Evolutionary conservation across 2,113 vertebrate species (phyloP).

Genomic region (Indicator indicator): DNA sequence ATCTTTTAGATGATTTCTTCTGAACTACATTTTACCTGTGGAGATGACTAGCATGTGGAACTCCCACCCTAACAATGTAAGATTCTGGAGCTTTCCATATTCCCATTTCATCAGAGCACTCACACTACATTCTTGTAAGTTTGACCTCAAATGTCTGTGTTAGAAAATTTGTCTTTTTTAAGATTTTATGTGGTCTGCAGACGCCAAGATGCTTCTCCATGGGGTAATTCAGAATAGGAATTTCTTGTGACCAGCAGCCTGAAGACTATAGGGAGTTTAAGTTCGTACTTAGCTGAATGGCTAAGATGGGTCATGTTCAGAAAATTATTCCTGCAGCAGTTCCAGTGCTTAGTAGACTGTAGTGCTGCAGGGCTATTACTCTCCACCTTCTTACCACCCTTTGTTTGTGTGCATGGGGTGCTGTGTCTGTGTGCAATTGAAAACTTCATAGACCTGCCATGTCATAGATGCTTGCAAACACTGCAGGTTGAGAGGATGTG

Average conservation of each 20-base stretch:
- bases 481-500: fast-evolving
- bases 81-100: not conserved
- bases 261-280: not conserved
- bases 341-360: not conserved
- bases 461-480: not conserved
- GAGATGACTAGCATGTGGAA: not conserved
- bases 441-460: not conserved
- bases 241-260: not conserved
- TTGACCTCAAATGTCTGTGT: not conserved
- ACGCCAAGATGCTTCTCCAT: not conserved
- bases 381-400: not conserved
- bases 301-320: not conserved
- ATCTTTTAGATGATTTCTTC: not conserved
- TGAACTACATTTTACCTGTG: not conserved
- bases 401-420: not conserved
- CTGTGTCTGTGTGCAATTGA: not conserved
- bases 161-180: not conserved
- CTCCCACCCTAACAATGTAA: not conserved
- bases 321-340: not conserved
- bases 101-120: not conserved
- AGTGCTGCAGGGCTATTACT: not conserved
- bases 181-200: not conserved
- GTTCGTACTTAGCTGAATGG: not conserved
- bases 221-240: not conserved
- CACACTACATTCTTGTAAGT: not conserved